Evolutionary conservation across 2,113 vertebrate genomes (phyloP).

Genomic region (Cochlearius cochlearius): DNA sequence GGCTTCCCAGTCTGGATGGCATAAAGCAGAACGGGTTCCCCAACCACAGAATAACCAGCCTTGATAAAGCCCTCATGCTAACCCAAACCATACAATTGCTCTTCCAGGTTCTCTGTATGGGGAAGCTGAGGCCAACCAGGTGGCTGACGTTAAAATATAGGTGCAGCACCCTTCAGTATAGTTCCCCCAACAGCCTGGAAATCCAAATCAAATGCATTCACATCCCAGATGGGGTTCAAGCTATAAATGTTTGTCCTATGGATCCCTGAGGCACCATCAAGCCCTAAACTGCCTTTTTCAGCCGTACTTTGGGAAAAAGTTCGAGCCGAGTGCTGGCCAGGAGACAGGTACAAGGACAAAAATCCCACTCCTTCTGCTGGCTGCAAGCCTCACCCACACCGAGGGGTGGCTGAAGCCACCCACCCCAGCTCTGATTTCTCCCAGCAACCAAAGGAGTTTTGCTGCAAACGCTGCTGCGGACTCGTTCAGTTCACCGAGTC

Average conservation of each 20-base stretch:
- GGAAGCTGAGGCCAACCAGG: background rate
- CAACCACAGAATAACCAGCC: fast-evolving
- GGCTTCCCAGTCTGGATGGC: background rate
- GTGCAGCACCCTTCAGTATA: background rate
- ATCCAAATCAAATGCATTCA: background rate
- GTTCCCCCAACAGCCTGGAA: background rate
- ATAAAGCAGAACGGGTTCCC: background rate
- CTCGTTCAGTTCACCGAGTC: background rate
- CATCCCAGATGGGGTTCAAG: background rate
- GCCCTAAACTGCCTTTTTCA: background rate
- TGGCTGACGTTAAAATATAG: fast-evolving
- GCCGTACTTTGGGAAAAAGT: background rate
- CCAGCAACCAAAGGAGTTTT: background rate
- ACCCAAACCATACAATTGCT: background rate
- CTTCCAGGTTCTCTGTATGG: background rate
- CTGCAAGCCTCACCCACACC: fast-evolving
- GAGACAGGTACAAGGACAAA: background rate
- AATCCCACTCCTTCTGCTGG: background rate
- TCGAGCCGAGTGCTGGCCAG: background rate
- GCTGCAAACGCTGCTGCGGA: background rate
- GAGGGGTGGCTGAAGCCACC: fast-evolving
- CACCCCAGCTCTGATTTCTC: background rate
- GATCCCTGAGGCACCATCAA: background rate
- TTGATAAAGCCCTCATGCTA: background rate
- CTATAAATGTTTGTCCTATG: background rate